These are phyloP conservation scores for Rhabdornis inornatus DNA, from an alignment of 2,113 vertebrate species.

Conservation along the genomic window DNA sequence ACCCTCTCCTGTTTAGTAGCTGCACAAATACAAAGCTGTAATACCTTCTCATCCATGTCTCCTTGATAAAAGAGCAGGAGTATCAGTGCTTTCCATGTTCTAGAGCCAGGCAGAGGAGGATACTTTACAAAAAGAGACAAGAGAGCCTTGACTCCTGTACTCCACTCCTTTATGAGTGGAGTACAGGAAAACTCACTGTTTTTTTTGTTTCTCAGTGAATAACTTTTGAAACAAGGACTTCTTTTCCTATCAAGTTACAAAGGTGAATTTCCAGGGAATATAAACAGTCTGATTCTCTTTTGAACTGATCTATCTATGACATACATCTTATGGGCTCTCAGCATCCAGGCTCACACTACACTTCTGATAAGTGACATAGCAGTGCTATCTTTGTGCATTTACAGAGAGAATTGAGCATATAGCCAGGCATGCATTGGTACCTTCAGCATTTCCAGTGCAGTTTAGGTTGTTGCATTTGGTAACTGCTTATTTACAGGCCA, in stretches of 20 bases:
- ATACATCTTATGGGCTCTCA: background rate
- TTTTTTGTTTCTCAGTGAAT: background rate
- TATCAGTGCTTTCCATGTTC: background rate
- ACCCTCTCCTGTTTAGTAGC: background rate
- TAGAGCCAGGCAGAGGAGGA: background rate
- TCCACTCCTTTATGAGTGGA: background rate
- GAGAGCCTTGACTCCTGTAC: background rate
- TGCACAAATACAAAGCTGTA: slow-evolving; percentile 21
- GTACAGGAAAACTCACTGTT: background rate
- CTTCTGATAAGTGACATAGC: background rate
- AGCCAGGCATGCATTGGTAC: background rate
- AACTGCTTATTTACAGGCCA: slow-evolving; percentile 57
- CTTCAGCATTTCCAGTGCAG: slow-evolving; percentile 17
- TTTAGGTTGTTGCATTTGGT: slow-evolving; percentile 37
- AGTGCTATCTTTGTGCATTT: background rate
- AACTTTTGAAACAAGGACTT: background rate
- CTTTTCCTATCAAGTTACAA: background rate
- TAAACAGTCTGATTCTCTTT: background rate
- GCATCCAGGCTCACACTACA: background rate
- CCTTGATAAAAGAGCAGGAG: background rate
- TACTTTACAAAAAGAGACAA: background rate
- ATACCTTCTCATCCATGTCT: background rate
- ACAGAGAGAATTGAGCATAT: background rate
- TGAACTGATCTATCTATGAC: background rate
- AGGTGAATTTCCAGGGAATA: background rate